Evolutionary conservation across 2,113 vertebrate genomes (phyloP).

Genomic region (Cervus canadensis): DNA sequence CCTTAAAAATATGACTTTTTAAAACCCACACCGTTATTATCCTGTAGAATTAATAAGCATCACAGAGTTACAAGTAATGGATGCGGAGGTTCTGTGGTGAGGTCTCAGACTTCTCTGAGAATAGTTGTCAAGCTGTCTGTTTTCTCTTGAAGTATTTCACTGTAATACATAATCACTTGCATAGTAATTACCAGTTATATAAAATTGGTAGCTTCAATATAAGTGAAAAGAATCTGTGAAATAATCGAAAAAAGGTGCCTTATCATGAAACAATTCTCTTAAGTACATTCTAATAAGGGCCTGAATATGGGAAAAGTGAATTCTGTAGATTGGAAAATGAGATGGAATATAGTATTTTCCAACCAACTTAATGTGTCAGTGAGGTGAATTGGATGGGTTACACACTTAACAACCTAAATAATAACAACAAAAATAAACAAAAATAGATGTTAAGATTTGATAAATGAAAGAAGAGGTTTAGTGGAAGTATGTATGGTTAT

Average conservation of each 20-base stretch:
- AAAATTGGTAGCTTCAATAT: constrained; percentile 38
- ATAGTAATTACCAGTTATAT: constrained; percentile 43
- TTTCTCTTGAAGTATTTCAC: constrained; percentile 41
- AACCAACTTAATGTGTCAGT: background rate
- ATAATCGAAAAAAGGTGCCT: background rate
- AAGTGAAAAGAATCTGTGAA: constrained; percentile 26
- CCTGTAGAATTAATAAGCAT: constrained; percentile 50
- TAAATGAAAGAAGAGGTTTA: background rate
- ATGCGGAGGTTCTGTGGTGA: constrained; percentile 18
- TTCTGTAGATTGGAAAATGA: background rate
- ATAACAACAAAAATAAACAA: background rate
- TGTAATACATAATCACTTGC: constrained; percentile 37
- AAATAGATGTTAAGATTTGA: background rate
- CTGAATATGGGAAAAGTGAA: background rate
- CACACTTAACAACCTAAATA: background rate
- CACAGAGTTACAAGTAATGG: background rate
- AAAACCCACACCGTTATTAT: constrained; percentile 43
- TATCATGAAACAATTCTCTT: background rate
- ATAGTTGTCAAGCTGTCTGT: constrained; percentile 47
- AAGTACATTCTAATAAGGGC: background rate
- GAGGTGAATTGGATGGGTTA: background rate
- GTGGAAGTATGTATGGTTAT: background rate
- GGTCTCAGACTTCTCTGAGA: background rate
- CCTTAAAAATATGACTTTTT: constrained; percentile 43
- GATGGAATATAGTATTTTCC: background rate